These are phyloP conservation scores for Aythya fuligula DNA, from an alignment of 2,797 vertebrate species.

Conservation along the genomic window DNA sequence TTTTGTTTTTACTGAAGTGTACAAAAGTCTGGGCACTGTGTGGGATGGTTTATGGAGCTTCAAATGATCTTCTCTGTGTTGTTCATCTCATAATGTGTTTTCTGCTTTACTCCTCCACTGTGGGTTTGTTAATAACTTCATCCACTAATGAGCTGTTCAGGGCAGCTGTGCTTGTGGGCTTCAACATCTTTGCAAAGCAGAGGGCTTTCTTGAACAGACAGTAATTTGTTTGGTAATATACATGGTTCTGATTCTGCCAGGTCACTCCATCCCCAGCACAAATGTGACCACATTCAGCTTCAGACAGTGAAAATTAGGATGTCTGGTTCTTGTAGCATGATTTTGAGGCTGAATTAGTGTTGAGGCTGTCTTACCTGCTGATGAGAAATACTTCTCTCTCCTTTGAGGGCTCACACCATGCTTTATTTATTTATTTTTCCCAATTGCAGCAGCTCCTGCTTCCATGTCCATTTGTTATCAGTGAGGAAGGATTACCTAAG, in stretches of 20 bases:
- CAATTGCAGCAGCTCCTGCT: background rate
- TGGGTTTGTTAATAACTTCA: background rate
- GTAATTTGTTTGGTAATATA: background rate
- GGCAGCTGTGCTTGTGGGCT: background rate
- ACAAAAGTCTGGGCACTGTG: accelerated
- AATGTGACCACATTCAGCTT: background rate
- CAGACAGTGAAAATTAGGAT: background rate
- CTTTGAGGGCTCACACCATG: background rate
- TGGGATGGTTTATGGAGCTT: background rate
- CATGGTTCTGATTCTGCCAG: background rate
- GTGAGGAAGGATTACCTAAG: background rate
- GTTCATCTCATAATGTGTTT: background rate
- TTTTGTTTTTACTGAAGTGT: background rate
- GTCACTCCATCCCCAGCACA: background rate
- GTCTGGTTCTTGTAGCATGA: background rate
- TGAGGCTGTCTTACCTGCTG: background rate
- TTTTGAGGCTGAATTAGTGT: background rate
- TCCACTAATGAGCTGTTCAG: background rate
- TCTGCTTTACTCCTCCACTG: background rate
- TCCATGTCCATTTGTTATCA: background rate
- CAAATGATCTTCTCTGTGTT: accelerated
- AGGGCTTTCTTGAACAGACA: background rate
- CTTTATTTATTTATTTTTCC: background rate
- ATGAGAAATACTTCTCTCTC: background rate
- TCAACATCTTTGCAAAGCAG: background rate